These are phyloP conservation scores for Arvicanthis niloticus DNA, from an alignment of 2,113 vertebrate genomes.

Conservation along the genomic window DNA sequence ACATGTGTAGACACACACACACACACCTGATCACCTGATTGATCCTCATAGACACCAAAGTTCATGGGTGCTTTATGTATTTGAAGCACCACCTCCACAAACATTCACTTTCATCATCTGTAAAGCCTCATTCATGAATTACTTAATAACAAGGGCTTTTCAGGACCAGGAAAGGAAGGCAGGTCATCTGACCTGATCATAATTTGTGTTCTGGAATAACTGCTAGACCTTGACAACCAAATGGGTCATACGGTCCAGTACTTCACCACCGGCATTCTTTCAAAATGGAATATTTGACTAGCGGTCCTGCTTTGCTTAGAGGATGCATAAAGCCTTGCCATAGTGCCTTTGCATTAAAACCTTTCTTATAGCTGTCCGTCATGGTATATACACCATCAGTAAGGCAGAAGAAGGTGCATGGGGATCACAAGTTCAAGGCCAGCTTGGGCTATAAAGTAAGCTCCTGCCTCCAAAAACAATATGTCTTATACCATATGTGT, in stretches of 20 bases:
- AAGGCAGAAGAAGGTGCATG: not conserved
- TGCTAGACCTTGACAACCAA: not conserved
- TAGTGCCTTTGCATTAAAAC: not conserved
- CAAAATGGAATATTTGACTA: not conserved
- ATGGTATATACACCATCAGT: not conserved
- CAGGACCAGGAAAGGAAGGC: slow-evolving; percentile 41
- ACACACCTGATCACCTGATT: not conserved
- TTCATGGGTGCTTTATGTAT: not conserved
- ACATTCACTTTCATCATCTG: not conserved
- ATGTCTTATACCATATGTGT: not conserved
- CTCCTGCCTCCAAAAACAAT: not conserved
- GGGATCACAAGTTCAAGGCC: not conserved
- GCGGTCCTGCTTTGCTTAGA: not conserved
- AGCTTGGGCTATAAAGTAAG: not conserved
- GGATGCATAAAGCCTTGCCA: not conserved
- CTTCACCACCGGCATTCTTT: not conserved
- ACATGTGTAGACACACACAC: not conserved
- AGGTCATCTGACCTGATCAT: not conserved
- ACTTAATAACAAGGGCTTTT: slow-evolving; percentile 14
- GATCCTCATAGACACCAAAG: not conserved
- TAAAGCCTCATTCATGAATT: slow-evolving; percentile 17
- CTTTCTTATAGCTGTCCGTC: not conserved
- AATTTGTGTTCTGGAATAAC: not conserved
- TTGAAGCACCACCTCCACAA: not conserved
- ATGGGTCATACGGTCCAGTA: not conserved